Evolutionary conservation across 2,113 vertebrate genomes (phyloP), one percentile per base, ranked within the genome.

Genomic region (Pedetes capensis): DNA sequence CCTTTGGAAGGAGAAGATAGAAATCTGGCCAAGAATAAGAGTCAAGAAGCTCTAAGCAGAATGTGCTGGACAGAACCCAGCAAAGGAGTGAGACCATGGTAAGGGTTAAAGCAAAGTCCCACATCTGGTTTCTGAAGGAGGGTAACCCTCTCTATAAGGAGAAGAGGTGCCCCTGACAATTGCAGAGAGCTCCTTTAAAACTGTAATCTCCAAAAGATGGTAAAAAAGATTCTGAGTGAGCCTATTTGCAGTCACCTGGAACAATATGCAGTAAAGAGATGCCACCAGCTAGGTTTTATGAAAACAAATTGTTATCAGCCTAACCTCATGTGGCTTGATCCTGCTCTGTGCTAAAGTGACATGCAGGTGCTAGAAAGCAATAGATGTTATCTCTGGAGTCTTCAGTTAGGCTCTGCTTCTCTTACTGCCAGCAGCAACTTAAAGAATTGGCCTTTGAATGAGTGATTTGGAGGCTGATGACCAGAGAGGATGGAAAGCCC

Each of bases 331-430:
- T 68, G 63, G 32, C 84, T 84, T n/a, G n/a, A n/a, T n/a, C n/a
- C n/a, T n/a, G n/a, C n/a, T n/a, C 64, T 1, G 4, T 11, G 2
- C 23, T 4, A 34, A 27, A 86, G 68, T 69, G 87, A 49, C 47
- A 59, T 90, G 71, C 29, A 78, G 86, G 49, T 25, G 20, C 23
- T 39, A 53, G 61, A 61, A 69, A 93, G 79, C 51, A 95, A 71
- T 92, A 82, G 64, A 87, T 34, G 23, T 7, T 55, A 89, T 94
- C 82, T 37, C 75, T 16, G 29, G 32, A 63, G 61, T 16, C 18
- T 53, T 44, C 59, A 2, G 13, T n/a, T 32, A 68, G 66, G 37
- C 83, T 51, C n/a, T 44, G 22, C 39, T 39, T 71, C n/a, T 75
- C 79, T 86, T 17, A 42, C 2, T 69, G 89, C 71, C 53, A 59